Conservation (phyloP, 2,113 vertebrate species). For the Haplochromis burtoni region DNA sequence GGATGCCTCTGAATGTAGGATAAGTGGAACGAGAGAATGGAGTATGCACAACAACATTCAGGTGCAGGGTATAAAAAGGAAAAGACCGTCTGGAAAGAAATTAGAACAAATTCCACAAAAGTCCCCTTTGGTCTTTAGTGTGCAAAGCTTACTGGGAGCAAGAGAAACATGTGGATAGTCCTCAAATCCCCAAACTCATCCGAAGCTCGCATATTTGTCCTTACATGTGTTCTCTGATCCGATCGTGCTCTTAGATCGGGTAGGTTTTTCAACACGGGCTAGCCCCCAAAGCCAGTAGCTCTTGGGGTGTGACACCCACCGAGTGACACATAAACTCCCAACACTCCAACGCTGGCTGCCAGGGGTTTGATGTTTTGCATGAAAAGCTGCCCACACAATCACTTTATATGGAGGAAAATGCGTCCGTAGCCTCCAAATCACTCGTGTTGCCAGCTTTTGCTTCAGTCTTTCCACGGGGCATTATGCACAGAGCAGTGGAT, state of each 20-base stretch:
- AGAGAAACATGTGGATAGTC: neutral
- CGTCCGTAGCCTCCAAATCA: conserved; percentile 5
- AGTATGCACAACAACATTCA: neutral
- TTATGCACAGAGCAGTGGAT: conserved; percentile 37
- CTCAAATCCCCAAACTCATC: neutral
- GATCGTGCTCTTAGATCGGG: neutral
- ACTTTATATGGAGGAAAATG: conserved; percentile 25
- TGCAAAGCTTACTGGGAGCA: neutral
- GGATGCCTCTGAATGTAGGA: neutral
- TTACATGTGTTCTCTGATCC: neutral
- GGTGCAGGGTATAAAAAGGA: neutral
- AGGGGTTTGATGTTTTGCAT: neutral
- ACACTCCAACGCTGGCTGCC: neutral
- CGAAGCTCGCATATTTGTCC: neutral
- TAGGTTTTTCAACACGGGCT: neutral
- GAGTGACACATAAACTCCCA: conserved; percentile 18
- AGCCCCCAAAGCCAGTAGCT: neutral
- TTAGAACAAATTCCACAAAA: neutral
- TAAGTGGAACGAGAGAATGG: neutral
- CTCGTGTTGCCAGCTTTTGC: conserved; percentile 19
- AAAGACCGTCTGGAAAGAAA: neutral
- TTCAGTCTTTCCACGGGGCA: conserved; percentile 48
- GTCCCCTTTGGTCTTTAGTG: neutral
- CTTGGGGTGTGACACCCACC: neutral
- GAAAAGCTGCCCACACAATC: conserved; percentile 20